These are phyloP conservation scores for Acropternis orthonyx DNA, from an alignment of 2,797 vertebrate species.

Conservation along the genomic window DNA sequence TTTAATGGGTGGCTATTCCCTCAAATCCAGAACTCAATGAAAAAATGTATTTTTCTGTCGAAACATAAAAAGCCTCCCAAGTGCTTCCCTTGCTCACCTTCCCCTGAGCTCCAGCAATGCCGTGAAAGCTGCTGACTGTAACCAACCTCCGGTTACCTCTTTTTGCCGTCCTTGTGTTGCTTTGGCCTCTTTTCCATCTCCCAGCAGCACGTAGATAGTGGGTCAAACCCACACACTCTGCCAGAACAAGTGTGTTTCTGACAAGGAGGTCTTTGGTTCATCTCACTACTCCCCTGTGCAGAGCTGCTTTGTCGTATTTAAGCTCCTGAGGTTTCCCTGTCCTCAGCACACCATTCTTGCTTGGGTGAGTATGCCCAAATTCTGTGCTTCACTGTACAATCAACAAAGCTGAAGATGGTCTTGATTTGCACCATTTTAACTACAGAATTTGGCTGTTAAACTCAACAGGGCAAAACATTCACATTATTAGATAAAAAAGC, in stretches of 20 bases:
- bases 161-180: background rate
- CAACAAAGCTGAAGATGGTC: background rate
- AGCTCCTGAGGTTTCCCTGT: background rate
- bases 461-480: background rate
- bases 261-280: background rate
- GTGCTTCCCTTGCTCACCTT: background rate
- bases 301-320: background rate
- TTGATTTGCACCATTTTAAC: background rate
- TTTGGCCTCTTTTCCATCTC: background rate
- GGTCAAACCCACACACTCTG: background rate
- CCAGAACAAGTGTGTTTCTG: background rate
- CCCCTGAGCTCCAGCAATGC: background rate
- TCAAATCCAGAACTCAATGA: background rate
- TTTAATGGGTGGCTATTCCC: background rate
- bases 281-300: background rate
- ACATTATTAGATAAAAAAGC: background rate
- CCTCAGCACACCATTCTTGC: background rate
- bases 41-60: background rate
- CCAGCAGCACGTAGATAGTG: background rate
- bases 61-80: background rate
- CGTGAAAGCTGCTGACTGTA: background rate
- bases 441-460: background rate
- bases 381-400: rapidly evolving
- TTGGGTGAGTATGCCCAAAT: background rate
- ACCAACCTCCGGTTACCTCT: background rate